Percentiles rank a stretch among this genome's conserved stretches.
These are phyloP conservation scores for Acropternis orthonyx DNA, from an alignment of 2,797 vertebrate genomes.

Conservation along the genomic window DNA sequence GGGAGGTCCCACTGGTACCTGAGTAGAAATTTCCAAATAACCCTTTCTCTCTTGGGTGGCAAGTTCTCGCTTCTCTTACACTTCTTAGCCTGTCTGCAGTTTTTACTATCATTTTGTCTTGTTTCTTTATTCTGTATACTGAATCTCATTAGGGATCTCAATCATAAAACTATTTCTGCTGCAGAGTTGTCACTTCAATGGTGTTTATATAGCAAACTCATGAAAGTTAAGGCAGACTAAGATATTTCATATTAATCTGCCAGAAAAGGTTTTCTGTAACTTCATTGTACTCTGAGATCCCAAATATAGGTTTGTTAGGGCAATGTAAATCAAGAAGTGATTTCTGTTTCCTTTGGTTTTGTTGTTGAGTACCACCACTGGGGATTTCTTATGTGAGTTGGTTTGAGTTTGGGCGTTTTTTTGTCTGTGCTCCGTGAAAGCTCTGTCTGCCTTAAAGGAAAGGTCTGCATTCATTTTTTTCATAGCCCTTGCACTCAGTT, in stretches of 20 bases:
- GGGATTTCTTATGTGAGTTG: background rate
- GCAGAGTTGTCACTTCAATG: background rate
- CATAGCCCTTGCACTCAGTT: background rate
- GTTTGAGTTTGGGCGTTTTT: rapidly evolving
- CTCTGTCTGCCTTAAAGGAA: background rate
- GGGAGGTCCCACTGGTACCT: background rate
- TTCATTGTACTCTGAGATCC: background rate
- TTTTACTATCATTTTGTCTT: background rate
- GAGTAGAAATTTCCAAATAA: background rate
- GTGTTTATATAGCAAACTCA: background rate
- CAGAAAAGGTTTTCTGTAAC: background rate
- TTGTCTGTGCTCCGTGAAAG: background rate
- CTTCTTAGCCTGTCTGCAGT: background rate
- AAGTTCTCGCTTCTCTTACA: background rate
- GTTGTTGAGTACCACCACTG: background rate
- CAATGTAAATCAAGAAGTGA: background rate
- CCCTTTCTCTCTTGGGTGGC: background rate
- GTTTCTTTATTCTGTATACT: background rate
- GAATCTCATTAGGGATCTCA: background rate
- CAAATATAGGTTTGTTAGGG: background rate
- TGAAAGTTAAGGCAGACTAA: background rate
- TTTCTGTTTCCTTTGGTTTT: background rate
- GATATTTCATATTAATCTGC: background rate
- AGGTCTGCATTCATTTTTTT: background rate
- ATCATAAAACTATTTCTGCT: background rate